Evolutionary conservation across 2,888 invertebrate species (phyloP).

Genomic region (Caenorhabditis auriculariae): DNA sequence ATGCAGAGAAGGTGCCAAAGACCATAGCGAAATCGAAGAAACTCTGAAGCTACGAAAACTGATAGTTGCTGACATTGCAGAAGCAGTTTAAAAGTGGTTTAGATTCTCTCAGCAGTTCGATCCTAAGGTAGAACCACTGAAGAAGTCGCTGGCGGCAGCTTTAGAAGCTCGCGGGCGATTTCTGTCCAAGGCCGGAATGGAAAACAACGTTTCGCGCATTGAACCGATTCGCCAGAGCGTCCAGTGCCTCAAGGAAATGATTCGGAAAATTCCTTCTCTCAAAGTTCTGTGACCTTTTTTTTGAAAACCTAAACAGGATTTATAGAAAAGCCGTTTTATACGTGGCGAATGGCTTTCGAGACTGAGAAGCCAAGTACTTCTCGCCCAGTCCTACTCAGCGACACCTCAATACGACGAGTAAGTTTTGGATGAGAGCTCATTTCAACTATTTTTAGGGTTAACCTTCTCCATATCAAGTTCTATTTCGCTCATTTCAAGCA

Average conservation of each 20-base stretch:
- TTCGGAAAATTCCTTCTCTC: neutral
- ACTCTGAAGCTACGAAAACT: slow-evolving; percentile 49
- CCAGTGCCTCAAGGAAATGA: too few relatives aligned
- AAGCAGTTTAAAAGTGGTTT: too few relatives aligned
- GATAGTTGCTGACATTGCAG: slow-evolving; percentile 36
- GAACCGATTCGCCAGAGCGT: too few relatives aligned
- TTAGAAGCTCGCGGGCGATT: slow-evolving; percentile 12
- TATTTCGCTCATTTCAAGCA: slow-evolving; percentile 59
- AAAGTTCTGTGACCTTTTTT: neutral
- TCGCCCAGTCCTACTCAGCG: slow-evolving; percentile 54
- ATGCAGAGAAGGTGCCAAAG: slow-evolving; percentile 43
- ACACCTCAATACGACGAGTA: slow-evolving; percentile 54
- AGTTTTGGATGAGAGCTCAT: slow-evolving; percentile 2
- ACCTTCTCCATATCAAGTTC: slow-evolving; percentile 52
- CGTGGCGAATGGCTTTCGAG: slow-evolving; percentile 52
- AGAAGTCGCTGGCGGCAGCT: slow-evolving; percentile 10
- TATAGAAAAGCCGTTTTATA: slow-evolving; percentile 47
- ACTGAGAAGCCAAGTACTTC: slow-evolving; percentile 44
- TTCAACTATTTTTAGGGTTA: slow-evolving; percentile 39
- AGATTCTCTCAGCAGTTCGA: too few relatives aligned
- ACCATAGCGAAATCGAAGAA: slow-evolving; percentile 45
- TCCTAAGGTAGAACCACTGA: slow-evolving; percentile 9
- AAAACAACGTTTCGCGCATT: slow-evolving; percentile 11
- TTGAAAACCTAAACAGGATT: neutral
- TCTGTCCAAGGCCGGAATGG: slow-evolving; percentile 10